Percentiles rank a stretch among this genome's conserved stretches.
Conservation (phyloP, 1,140 invertebrate genomes). For the Rhagoletis pomonella region DNA sequence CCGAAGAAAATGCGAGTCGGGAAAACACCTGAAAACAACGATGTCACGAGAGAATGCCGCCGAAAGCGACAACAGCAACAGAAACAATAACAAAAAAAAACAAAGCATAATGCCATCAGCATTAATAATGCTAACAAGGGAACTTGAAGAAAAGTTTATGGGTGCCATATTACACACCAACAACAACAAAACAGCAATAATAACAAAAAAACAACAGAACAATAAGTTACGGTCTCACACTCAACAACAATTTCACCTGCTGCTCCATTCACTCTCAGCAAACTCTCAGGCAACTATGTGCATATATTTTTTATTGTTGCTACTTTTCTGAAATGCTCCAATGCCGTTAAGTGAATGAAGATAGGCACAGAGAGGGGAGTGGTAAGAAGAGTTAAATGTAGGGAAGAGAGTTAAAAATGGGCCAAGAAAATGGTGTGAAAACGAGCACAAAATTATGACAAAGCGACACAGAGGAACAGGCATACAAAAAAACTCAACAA, state of each 20-base stretch:
- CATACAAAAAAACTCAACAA: conserved; percentile 25
- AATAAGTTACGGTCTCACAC: conserved; percentile 50
- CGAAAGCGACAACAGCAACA: conserved; percentile 7
- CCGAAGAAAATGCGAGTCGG: not conserved
- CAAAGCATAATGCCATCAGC: conserved; percentile 29
- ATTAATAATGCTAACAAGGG: conserved; percentile 52
- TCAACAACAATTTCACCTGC: conserved; percentile 50
- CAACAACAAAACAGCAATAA: conserved; percentile 41
- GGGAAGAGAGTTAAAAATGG: not conserved
- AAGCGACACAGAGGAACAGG: conserved; percentile 29
- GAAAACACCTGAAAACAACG: conserved; percentile 15
- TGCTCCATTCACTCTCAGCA: not conserved
- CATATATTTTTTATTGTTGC: conserved; percentile 22
- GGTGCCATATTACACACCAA: conserved; percentile 51
- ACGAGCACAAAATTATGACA: conserved; percentile 48
- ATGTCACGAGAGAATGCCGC: conserved; percentile 26
- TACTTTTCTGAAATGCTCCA: conserved; percentile 22
- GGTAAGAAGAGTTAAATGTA: not conserved
- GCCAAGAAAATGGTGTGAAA: conserved; percentile 53
- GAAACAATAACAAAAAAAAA: not conserved
- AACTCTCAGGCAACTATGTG: no score
- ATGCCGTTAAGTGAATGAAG: not conserved
- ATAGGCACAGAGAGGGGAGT: not conserved
- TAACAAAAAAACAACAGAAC: conserved; percentile 33
- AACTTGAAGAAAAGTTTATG: conserved; percentile 52